These are phyloP conservation scores for Symphodus melops DNA, from an alignment of 2,113 vertebrate genomes.

Conservation along the genomic window DNA sequence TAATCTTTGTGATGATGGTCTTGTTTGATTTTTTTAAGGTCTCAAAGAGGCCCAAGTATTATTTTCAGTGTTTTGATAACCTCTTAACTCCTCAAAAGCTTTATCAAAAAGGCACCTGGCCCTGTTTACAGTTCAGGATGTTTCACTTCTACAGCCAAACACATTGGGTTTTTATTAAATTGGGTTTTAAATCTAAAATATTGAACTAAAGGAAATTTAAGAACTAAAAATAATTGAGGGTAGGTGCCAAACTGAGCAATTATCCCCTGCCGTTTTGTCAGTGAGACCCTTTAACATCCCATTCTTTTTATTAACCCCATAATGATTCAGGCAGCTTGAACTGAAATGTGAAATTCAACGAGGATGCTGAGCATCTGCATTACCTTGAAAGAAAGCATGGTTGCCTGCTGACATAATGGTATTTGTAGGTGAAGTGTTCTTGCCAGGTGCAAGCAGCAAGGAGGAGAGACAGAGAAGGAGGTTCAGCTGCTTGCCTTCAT, in stretches of 20 bases:
- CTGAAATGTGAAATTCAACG: background rate
- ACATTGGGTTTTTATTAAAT: no score
- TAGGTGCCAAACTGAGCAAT: background rate
- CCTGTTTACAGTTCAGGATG: no score
- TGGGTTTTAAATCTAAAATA: background rate
- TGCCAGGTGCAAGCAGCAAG: constrained; percentile 36
- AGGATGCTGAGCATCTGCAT: background rate
- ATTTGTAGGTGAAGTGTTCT: constrained; percentile 40
- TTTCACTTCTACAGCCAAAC: no score
- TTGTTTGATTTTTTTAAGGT: no score
- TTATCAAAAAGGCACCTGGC: no score
- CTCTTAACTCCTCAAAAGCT: no score
- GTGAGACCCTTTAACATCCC: background rate
- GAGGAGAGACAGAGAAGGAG: constrained; percentile 38
- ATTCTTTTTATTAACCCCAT: background rate
- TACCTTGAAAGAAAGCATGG: constrained; percentile 29
- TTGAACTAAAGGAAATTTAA: no score
- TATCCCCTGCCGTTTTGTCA: background rate
- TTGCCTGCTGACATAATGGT: constrained; percentile 28
- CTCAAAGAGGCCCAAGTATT: no score
- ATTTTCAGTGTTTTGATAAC: no score
- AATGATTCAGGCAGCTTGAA: background rate
- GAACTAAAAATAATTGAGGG: background rate
- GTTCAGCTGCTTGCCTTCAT: constrained; percentile 49
- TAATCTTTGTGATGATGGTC: no score